Evolutionary conservation across 2,797 vertebrate species (phyloP), one percentile per base, ranked within the genome.

Genomic region (Glossophaga mutica): DNA sequence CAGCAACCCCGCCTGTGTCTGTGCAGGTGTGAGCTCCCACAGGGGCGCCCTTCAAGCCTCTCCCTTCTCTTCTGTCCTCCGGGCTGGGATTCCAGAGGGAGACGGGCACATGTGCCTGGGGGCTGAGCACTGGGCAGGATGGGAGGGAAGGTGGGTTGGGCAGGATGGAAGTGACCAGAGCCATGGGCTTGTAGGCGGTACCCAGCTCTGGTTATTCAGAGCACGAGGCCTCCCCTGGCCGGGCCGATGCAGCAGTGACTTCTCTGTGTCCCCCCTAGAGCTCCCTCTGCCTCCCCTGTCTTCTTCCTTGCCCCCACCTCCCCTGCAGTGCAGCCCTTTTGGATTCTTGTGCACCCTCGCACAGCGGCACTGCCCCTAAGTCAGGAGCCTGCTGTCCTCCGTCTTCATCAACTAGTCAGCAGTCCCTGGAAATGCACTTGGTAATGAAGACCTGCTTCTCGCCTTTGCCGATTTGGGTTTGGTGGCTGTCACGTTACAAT

Each of bases 11-110:
- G 0, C 81, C 91, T 88, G 86, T 48, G 24, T 39, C 3, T 0
- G 79, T 29, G 0, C 92, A 76, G 96, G 74, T 89, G 68, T 70
- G 92, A 78, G 92, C 8, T 6, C 5, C 0, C 0, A 14, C n/a
- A 6, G n/a, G 7, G 32, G 44, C 0, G 1, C 62, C 37, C 65
- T n/a, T 0, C 1, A 26, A 9, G 2, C 52, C 44, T 39, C 26
- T 6, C 12, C 48, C 22, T 22, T 10, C 87, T 21, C 21, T 7
- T 16, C 44, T 2, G 9, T 29, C 12, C 4, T 5, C 42, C 0
- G 3, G 77, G 62, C 21, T 9, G 46, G 12, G 32, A 0, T 19
- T 14, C 5, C 1, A 34, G 52, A 37, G 34, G 22, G 34, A 5
- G 48, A 29, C 50, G 1, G 39, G 29, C 82, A 7, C 57, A 9